Evolutionary conservation across 2,888 invertebrate genomes (phyloP).

Genomic region (Thereva nobilitata): DNA sequence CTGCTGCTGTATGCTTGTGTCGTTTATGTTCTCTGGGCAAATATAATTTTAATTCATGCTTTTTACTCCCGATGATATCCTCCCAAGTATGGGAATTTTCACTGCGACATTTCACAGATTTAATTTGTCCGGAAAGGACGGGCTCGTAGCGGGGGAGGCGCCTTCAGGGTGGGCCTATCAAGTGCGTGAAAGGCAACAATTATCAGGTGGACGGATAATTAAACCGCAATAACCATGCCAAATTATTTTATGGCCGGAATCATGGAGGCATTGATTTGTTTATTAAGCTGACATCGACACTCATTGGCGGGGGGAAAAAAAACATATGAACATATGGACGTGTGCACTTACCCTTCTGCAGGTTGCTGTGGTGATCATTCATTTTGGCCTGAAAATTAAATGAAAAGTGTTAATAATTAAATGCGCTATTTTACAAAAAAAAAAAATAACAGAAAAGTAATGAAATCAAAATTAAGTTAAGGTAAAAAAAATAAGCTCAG

Average conservation of each 20-base stretch:
- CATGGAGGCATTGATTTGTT: background rate
- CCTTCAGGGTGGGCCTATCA: too few species aligned
- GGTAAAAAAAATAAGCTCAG: background rate
- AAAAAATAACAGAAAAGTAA: too few species aligned
- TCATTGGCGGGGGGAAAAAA: background rate
- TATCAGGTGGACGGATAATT: slow-evolving; percentile 29
- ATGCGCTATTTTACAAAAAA: too few species aligned
- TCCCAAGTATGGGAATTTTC: slow-evolving; percentile 39
- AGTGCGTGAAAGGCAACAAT: slow-evolving; percentile 27
- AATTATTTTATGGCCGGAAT: background rate
- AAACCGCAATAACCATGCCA: slow-evolving; percentile 29
- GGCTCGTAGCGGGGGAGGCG: background rate
- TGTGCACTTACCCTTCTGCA: slow-evolving; percentile 56
- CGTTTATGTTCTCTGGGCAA: slow-evolving; percentile 10
- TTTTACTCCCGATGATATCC: slow-evolving; percentile 32
- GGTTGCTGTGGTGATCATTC: slow-evolving; percentile 59
- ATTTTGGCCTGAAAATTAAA: slow-evolving; percentile 56
- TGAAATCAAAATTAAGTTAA: too few species aligned
- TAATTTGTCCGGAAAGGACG: slow-evolving; percentile 38
- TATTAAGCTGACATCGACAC: too few species aligned
- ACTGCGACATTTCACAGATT: slow-evolving; percentile 39
- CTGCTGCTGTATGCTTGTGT: slow-evolving; percentile 13
- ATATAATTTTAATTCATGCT: slow-evolving; percentile 37
- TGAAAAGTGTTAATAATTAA: slow-evolving; percentile 19
- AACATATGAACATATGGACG: background rate